Evolutionary conservation across 2,888 invertebrate species (phyloP).

Genomic region (Xanthia icteritia): DNA sequence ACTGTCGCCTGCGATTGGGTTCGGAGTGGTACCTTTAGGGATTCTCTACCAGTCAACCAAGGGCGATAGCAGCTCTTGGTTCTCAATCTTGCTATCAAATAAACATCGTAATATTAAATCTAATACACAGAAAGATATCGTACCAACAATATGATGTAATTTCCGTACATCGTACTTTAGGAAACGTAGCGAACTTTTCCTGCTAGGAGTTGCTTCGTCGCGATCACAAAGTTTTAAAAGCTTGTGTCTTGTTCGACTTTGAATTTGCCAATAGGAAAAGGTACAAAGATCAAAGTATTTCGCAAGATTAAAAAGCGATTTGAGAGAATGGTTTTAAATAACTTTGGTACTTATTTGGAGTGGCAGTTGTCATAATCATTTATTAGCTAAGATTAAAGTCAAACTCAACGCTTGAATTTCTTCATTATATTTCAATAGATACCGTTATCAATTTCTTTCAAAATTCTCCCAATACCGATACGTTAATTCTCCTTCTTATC

Average conservation of each 20-base stretch:
- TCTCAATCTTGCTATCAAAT: background rate
- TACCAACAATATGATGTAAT: constrained; percentile 8
- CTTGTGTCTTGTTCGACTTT: constrained; percentile 9
- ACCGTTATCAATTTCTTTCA: background rate
- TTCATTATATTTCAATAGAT: background rate
- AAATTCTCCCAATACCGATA: background rate
- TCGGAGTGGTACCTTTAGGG: too few relatives aligned
- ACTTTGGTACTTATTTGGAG: background rate
- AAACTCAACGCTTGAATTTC: background rate
- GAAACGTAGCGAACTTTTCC: background rate
- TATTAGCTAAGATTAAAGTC: background rate
- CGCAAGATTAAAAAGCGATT: background rate
- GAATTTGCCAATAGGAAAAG: background rate
- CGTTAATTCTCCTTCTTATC: background rate
- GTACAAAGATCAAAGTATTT: constrained; percentile 15
- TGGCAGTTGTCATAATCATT: background rate
- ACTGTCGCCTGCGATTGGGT: too few relatives aligned
- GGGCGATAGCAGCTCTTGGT: too few relatives aligned
- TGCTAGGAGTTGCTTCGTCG: background rate
- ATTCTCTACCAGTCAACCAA: background rate
- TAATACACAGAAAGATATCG: background rate
- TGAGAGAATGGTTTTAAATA: background rate
- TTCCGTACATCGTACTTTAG: background rate
- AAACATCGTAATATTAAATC: constrained; percentile 1
- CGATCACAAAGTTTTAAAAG: constrained; percentile 25